Conservation (phyloP, 1,140 invertebrate genomes). For the Ylistrum balloti region DNA sequence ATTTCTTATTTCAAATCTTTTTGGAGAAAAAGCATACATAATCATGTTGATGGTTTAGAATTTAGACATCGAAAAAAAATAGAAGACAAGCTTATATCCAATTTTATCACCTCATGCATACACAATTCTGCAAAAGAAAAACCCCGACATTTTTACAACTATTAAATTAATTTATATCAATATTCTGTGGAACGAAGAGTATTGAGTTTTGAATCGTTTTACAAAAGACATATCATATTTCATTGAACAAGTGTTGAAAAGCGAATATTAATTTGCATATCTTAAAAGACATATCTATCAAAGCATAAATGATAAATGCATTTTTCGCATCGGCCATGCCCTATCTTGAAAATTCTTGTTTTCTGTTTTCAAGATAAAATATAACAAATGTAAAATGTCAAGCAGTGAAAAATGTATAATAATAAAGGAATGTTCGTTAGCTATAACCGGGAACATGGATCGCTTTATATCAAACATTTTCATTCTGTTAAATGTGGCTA, state of each 20-base stretch:
- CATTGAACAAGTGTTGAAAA: neutral
- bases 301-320: neutral
- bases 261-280: neutral
- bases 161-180: no score
- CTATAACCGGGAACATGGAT: neutral
- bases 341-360: neutral
- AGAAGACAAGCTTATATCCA: no score
- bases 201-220: neutral
- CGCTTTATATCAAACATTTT: neutral
- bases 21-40: no score
- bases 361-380: neutral
- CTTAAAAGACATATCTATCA: neutral
- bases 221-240: neutral
- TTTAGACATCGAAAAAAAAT: no score
- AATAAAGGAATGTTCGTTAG: neutral
- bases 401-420: neutral
- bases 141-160: no score
- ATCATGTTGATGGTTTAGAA: no score
- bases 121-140: no score
- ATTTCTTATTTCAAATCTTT: no score
- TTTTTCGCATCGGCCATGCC: conserved; percentile 9
- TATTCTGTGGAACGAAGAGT: no score
- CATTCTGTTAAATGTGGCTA: neutral
- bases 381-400: conserved; percentile 1
- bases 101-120: no score